phyloP scores from a whole-genome alignment of 2,797 vertebrate species.

The Squalus acanthias region DNA sequence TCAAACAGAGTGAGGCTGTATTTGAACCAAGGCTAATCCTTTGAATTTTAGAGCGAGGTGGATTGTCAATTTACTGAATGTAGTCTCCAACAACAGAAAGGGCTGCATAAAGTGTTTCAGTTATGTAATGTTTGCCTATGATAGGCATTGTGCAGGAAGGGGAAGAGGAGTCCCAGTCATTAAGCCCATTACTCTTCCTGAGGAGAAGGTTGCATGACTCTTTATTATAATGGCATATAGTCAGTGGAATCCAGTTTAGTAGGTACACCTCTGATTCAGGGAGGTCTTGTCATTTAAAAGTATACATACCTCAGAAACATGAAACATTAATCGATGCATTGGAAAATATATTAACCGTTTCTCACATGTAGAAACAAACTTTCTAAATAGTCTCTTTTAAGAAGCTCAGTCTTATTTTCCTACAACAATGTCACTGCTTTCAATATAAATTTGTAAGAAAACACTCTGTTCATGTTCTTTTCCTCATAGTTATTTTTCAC shows the following conservation, averaged over 20 bases:
- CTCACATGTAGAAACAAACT: not conserved
- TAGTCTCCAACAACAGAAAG: not conserved
- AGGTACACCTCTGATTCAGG: not conserved
- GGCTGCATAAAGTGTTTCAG: not conserved
- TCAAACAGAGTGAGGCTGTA: not conserved
- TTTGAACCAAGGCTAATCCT: not conserved
- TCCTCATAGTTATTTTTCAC: not conserved
- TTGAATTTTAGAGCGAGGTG: not conserved
- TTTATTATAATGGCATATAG: not conserved
- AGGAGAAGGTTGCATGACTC: not conserved
- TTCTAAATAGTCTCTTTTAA: not conserved
- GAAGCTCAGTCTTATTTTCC: not conserved
- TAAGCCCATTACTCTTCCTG: not conserved
- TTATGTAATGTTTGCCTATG: not conserved
- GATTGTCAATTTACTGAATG: not conserved
- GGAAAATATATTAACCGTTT: not conserved
- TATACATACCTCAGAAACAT: not conserved
- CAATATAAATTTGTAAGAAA: not conserved
- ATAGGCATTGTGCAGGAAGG: not conserved
- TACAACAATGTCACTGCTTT: not conserved
- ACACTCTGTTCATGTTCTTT: not conserved
- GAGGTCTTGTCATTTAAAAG: not conserved
- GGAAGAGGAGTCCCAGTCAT: not conserved
- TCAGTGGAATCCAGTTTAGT: not conserved
- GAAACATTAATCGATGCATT: not conserved